phyloP scores from a whole-genome alignment of 2,113 vertebrate species.

The Eptatretus burgeri region DNA sequence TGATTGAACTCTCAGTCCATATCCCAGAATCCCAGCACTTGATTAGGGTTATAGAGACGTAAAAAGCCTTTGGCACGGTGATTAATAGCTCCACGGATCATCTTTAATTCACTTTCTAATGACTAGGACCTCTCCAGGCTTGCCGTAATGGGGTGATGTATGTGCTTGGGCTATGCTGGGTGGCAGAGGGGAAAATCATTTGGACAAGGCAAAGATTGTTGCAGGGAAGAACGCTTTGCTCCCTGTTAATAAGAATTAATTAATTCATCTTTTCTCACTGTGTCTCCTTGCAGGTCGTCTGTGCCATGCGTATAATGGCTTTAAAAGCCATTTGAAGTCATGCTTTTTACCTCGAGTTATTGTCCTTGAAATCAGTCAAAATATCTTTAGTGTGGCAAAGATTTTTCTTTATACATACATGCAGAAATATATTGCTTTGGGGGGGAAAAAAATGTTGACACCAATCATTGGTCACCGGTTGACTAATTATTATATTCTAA shows the following conservation, averaged over 20 bases:
- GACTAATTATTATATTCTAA: too few relatives aligned
- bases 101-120: slow-evolving; percentile 99
- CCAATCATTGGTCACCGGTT: too few relatives aligned
- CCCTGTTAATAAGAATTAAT: slow-evolving; percentile 80
- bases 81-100: slow-evolving; percentile 79
- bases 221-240: slow-evolving; percentile 43
- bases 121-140: slow-evolving; percentile 51
- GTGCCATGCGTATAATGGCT: too few relatives aligned
- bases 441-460: too few relatives aligned
- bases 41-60: slow-evolving; percentile 7
- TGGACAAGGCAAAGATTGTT: slow-evolving; percentile 75
- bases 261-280: slow-evolving; percentile 23
- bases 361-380: too few relatives aligned
- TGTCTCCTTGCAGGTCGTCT: slow-evolving; percentile 10
- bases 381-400: too few relatives aligned
- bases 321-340: too few relatives aligned
- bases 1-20: too few relatives aligned
- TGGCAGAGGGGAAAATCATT: slow-evolving; percentile 98
- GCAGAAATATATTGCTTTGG: too few relatives aligned
- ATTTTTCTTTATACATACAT: too few relatives aligned
- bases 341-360: too few relatives aligned
- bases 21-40: not conserved
- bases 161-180: slow-evolving; percentile 41
- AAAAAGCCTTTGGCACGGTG: slow-evolving; percentile 80
- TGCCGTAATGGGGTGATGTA: slow-evolving; percentile 88